Percentiles rank a stretch among this genome's conserved stretches.
Evolutionary conservation across 1,140 invertebrate genomes (phyloP).

Genomic region (Anthonomus grandis): DNA sequence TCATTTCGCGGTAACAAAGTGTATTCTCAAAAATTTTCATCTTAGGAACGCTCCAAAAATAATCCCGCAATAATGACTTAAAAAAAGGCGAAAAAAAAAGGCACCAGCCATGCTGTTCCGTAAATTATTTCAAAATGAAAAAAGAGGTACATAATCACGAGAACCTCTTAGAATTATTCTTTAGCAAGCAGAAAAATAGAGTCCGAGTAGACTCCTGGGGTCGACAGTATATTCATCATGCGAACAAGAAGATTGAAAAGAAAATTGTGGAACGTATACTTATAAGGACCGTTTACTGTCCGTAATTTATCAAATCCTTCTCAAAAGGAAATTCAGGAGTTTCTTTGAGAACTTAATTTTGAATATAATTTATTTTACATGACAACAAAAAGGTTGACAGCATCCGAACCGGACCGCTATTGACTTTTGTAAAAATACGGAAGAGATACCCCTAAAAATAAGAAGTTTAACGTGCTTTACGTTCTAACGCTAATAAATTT

Average conservation of each 20-base stretch:
- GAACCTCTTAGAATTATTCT: conserved; percentile 19
- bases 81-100: no score
- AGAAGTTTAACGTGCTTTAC: no score
- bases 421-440: no score
- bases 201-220: conserved; percentile 27
- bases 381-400: no score
- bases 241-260: conserved; percentile 28
- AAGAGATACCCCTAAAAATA: no score
- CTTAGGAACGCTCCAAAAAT: no score
- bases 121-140: conserved; percentile 24
- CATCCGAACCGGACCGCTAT: no score
- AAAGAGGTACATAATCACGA: conserved; percentile 21
- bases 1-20: no score
- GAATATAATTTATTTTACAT: conserved; percentile 26
- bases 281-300: conserved; percentile 26
- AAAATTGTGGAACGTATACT: conserved; percentile 30
- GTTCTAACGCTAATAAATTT: no score
- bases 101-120: no score
- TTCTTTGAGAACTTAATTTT: conserved; percentile 22
- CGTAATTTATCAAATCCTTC: conserved; percentile 27
- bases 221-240: conserved; percentile 30
- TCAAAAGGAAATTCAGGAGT: conserved; percentile 11
- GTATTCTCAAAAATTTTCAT: no score
- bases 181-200: conserved; percentile 26
- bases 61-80: no score